These are phyloP conservation scores for Antechinus flavipes DNA, from an alignment of 2,113 vertebrate species.

Conservation along the genomic window DNA sequence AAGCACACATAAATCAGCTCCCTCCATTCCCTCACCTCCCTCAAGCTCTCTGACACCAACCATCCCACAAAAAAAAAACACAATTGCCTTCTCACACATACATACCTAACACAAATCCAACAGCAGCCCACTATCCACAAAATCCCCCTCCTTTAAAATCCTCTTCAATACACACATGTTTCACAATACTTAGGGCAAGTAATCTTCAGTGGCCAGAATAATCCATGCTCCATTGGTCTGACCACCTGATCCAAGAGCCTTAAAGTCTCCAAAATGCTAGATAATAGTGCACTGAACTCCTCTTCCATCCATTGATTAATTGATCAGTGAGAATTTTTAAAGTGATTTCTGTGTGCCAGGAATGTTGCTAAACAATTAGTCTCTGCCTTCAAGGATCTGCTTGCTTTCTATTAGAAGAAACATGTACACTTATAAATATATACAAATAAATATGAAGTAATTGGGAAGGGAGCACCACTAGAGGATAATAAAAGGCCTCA, in stretches of 20 bases:
- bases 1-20: rapidly evolving
- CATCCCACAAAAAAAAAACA: background rate
- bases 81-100: background rate
- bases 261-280: background rate
- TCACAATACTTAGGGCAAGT: background rate
- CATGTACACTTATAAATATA: no score
- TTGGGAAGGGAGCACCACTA: background rate
- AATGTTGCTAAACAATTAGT: background rate
- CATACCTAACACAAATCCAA: no score
- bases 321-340: background rate
- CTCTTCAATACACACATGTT: background rate
- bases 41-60: background rate
- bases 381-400: background rate
- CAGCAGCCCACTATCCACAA: background rate
- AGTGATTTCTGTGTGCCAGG: background rate
- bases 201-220: background rate
- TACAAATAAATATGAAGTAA: background rate
- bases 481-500: background rate
- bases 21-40: no score
- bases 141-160: background rate
- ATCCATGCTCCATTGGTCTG: background rate
- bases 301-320: background rate
- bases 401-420: background rate
- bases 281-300: background rate
- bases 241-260: no score